phyloP scores from a whole-genome alignment of 2,888 invertebrate species.

The Gasteruption jaculator region DNA sequence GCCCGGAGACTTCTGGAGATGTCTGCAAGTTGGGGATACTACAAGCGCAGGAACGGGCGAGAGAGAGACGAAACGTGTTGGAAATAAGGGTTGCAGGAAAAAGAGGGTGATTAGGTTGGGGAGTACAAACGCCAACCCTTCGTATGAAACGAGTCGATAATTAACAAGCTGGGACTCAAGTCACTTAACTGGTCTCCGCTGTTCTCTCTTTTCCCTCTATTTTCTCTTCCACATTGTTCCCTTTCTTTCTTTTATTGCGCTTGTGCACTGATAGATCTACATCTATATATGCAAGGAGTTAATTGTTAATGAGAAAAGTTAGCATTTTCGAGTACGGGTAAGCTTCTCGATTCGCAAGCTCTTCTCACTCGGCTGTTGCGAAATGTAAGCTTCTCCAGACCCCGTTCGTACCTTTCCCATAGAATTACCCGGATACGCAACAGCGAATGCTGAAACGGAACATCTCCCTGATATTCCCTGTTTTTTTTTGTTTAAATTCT shows the following conservation, averaged over 20 bases:
- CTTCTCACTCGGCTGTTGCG: too few species aligned
- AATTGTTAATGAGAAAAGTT: slow-evolving; percentile 43
- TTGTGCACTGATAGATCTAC: slow-evolving; percentile 1
- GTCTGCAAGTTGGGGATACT: slow-evolving; percentile 21
- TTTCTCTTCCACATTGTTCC: slow-evolving; percentile 7
- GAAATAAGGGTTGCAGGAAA: slow-evolving; percentile 38
- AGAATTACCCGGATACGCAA: too few species aligned
- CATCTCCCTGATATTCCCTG: too few species aligned
- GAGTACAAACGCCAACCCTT: slow-evolving; percentile 25
- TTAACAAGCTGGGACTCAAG: slow-evolving; percentile 41
- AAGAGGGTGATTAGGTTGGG: slow-evolving; percentile 45
- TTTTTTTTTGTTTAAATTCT: too few species aligned
- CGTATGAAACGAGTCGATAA: slow-evolving; percentile 44
- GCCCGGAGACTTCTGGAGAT: slow-evolving; percentile 25
- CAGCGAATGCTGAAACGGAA: too few species aligned
- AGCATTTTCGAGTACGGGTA: slow-evolving; percentile 28
- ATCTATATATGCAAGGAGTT: slow-evolving; percentile 22
- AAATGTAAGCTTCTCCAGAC: too few species aligned
- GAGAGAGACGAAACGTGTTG: slow-evolving; percentile 41
- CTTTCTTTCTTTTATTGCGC: slow-evolving; percentile 19
- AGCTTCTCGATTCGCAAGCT: slow-evolving; percentile 4
- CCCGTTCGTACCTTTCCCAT: too few species aligned
- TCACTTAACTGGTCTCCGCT: slow-evolving; percentile 29
- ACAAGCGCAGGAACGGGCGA: slow-evolving; percentile 23
- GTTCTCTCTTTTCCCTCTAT: slow-evolving; percentile 17